These are phyloP conservation scores for Galerucella nymphaeae DNA, from an alignment of 2,888 invertebrate species.

Conservation along the genomic window DNA sequence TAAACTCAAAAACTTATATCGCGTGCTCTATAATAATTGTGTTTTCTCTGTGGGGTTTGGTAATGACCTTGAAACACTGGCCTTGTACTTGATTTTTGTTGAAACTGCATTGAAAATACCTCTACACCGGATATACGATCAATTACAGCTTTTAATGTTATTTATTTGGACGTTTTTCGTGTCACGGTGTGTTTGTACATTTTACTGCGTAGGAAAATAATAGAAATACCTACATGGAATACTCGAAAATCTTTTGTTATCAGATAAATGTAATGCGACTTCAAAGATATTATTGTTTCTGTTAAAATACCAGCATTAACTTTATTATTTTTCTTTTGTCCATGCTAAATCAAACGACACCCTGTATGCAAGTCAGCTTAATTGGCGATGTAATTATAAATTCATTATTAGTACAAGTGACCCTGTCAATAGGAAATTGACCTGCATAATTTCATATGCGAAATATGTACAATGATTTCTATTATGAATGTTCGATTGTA, in stretches of 20 bases:
- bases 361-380: background rate
- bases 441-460: conserved; percentile 18
- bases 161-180: conserved; percentile 6
- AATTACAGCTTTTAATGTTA: conserved; percentile 20
- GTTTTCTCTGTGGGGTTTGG: conserved; percentile 21
- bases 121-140: conserved; percentile 29
- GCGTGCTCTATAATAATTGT: conserved; percentile 26
- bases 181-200: background rate
- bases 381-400: background rate
- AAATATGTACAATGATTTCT: conserved; percentile 18
- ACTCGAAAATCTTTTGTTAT: no score
- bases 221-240: background rate
- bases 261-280: no score
- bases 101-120: conserved; percentile 11
- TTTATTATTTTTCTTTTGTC: no score
- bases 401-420: background rate
- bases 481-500: conserved; percentile 15
- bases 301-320: no score
- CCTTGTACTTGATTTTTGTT: conserved; percentile 23
- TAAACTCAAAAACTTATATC: conserved; percentile 17
- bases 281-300: no score
- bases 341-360: background rate
- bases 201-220: background rate
- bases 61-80: conserved; percentile 23
- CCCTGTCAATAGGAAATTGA: conserved; percentile 20